Conservation (phyloP, 2,113 vertebrate species). For the Sebastes schlegelii region DNA sequence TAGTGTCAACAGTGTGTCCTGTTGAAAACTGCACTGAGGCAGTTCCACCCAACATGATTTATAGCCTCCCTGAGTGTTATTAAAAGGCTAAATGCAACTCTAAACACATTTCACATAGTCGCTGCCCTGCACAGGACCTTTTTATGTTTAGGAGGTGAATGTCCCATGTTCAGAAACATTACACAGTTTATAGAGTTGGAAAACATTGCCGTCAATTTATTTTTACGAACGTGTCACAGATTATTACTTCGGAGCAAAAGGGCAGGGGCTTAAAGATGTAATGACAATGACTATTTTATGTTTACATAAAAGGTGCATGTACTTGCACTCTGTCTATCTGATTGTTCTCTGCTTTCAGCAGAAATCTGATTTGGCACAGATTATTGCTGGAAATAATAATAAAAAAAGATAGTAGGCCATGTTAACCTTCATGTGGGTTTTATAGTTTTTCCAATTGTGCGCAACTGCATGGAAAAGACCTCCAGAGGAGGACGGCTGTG, state of each 20-base stretch:
- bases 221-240: conserved; percentile 61
- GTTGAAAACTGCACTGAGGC: conserved; percentile 70
- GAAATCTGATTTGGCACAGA: conserved; percentile 34
- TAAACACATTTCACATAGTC: conserved; percentile 67
- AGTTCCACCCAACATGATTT: conserved; percentile 78
- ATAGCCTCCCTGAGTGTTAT: conserved; percentile 79
- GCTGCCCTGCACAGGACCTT: conserved; percentile 61
- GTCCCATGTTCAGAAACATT: conserved; percentile 50
- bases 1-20: conserved; percentile 81
- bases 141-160: conserved; percentile 57
- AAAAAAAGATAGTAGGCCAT: neutral
- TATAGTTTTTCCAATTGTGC: neutral
- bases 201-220: conserved; percentile 62
- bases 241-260: conserved; percentile 46
- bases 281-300: neutral
- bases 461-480: conserved; percentile 14
- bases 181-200: conserved; percentile 59
- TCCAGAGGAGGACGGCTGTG: conserved; percentile 4
- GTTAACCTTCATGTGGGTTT: neutral
- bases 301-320: conserved; percentile 13
- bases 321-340: neutral
- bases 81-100: conserved; percentile 78
- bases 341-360: neutral
- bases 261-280: conserved; percentile 1
- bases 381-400: neutral